These are phyloP conservation scores for Sphecodes monilicornis DNA, from an alignment of 2,888 invertebrate species.

Conservation along the genomic window DNA sequence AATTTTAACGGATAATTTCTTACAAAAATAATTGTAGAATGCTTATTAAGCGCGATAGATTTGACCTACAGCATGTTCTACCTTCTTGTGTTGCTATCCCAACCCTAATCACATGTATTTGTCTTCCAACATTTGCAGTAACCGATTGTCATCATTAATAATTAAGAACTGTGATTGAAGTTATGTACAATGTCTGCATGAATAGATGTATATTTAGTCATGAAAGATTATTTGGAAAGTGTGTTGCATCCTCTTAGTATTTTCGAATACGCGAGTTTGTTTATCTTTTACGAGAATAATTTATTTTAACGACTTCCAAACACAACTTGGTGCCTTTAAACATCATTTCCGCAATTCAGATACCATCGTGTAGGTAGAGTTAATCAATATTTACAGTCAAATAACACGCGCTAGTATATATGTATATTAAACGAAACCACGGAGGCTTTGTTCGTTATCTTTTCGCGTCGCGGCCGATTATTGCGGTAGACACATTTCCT, in stretches of 20 bases:
- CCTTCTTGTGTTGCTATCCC: background rate
- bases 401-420: background rate
- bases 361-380: background rate
- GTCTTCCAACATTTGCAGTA: background rate
- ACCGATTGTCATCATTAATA: background rate
- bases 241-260: background rate
- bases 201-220: background rate
- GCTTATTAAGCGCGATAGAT: background rate
- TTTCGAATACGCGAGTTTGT: background rate
- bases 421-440: background rate
- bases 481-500: slow-evolving; percentile 36
- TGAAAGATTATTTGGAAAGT: background rate
- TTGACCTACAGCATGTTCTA: background rate
- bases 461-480: slow-evolving; percentile 10
- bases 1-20: background rate
- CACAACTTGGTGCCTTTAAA: background rate
- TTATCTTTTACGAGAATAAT: background rate
- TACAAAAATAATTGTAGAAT: background rate
- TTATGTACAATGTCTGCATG: background rate
- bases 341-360: background rate
- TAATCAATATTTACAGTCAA: background rate
- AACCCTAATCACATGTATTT: background rate
- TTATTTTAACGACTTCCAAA: background rate
- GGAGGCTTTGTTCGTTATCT: background rate
- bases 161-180: background rate